Percentiles rank a stretch among this genome's conserved stretches.
Evolutionary conservation across 1,140 invertebrate genomes (phyloP).

Genomic region (Lethrus apterus): DNA sequence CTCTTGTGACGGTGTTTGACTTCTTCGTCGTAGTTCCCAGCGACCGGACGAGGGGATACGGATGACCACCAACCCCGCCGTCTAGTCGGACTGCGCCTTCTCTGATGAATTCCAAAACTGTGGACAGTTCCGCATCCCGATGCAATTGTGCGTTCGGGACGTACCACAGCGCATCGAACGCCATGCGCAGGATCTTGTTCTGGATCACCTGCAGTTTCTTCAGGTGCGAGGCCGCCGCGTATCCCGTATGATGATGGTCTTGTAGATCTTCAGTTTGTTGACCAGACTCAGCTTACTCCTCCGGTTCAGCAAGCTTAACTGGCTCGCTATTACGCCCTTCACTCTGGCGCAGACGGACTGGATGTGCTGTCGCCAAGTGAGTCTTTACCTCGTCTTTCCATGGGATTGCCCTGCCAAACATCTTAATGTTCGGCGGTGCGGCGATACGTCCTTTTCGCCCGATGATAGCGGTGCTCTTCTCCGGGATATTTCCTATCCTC

Average conservation of each 20-base stretch:
- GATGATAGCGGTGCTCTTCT: constrained; percentile 22
- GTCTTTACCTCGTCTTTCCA: constrained; percentile 16
- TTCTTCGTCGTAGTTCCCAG: not conserved
- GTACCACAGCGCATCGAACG: too few relatives aligned
- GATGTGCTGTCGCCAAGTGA: constrained; percentile 17
- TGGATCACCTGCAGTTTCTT: too few relatives aligned
- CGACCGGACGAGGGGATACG: not conserved
- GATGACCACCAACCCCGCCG: not conserved
- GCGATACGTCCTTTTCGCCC: constrained; percentile 3
- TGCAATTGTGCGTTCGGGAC: too few relatives aligned
- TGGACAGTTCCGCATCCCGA: constrained; percentile 10
- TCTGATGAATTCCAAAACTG: not conserved
- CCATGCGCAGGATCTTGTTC: constrained; percentile 18
- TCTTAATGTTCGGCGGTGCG: not conserved
- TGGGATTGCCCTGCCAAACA: not conserved
- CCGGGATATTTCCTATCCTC: constrained; percentile 23
- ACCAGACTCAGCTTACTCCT: constrained; percentile 4
- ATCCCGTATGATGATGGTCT: constrained; percentile 16
- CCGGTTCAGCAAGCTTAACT: not conserved
- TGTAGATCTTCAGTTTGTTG: constrained; percentile 18
- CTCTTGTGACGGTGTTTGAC: not conserved
- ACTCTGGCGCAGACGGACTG: not conserved
- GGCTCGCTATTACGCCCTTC: not conserved
- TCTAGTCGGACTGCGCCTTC: not conserved
- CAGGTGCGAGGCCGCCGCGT: constrained; percentile 8